Percentiles rank a stretch among this genome's conserved stretches.
phyloP scores from a whole-genome alignment of 2,888 invertebrate genomes.

The Eupithecia subfuscata region DNA sequence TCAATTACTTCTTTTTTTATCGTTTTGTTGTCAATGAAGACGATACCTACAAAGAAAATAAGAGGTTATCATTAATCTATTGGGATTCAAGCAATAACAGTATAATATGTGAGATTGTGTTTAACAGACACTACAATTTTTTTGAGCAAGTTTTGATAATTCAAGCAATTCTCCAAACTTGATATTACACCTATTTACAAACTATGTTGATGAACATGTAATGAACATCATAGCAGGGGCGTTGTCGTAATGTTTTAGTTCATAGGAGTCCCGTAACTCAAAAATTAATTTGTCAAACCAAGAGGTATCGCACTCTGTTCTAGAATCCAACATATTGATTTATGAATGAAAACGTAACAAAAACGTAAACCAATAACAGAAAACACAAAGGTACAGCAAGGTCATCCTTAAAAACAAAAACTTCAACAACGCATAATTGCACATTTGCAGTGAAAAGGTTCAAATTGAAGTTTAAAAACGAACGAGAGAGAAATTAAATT shows the following conservation, averaged over 20 bases:
- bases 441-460: too few species aligned
- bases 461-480: too few species aligned
- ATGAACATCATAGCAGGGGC: not conserved
- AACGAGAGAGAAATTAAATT: too few species aligned
- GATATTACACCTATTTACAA: not conserved
- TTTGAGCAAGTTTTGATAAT: not conserved
- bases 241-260: not conserved
- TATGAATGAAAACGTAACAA: too few species aligned
- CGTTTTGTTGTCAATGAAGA: conserved; percentile 18
- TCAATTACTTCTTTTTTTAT: conserved; percentile 27
- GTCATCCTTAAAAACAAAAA: too few species aligned
- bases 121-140: not conserved
- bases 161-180: not conserved
- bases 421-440: too few species aligned
- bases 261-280: not conserved
- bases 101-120: not conserved
- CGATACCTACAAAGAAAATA: conserved; percentile 34
- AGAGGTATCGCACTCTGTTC: not conserved
- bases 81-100: not conserved
- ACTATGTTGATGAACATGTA: too few species aligned
- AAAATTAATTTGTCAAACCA: not conserved
- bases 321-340: too few species aligned
- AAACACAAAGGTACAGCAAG: too few species aligned
- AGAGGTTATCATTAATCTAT: conserved; percentile 26
- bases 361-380: too few species aligned